These are phyloP conservation scores for Ciconia maguari DNA, from an alignment of 2,113 vertebrate species.

Conservation along the genomic window DNA sequence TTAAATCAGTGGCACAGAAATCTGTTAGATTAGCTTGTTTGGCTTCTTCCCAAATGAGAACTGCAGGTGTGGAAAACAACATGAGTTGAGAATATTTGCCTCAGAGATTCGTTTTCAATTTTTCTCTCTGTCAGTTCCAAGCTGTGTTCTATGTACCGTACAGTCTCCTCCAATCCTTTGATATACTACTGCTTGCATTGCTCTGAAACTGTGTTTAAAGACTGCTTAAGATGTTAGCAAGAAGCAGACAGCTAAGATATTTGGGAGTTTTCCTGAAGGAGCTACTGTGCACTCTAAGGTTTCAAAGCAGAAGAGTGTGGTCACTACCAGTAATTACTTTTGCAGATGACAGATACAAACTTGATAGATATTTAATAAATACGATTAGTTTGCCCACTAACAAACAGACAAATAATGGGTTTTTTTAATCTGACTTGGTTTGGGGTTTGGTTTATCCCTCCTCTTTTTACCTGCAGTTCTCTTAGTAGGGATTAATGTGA, in stretches of 20 bases:
- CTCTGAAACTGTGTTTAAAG: conserved; percentile 28
- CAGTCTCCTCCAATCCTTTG: background rate
- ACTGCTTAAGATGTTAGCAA: background rate
- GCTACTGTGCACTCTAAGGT: background rate
- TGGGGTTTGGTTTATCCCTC: background rate
- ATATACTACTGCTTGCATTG: conserved; percentile 7
- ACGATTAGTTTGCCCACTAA: background rate
- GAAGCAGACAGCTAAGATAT: background rate
- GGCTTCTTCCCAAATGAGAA: conserved; percentile 26
- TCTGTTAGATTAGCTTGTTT: conserved; percentile 46
- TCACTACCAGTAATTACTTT: background rate
- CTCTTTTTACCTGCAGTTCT: background rate
- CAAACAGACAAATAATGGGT: rapidly evolving
- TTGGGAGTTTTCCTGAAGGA: background rate
- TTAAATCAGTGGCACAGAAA: conserved; percentile 25
- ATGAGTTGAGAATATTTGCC: conserved; percentile 44
- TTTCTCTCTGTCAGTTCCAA: conserved; percentile 59
- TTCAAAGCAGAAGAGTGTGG: background rate
- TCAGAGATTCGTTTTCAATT: conserved; percentile 32
- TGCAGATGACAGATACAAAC: background rate
- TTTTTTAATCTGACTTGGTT: background rate
- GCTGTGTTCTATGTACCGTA: background rate
- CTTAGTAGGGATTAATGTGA: background rate
- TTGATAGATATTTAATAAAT: background rate
- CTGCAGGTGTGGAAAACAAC: conserved; percentile 36